Evolutionary conservation across 2,888 invertebrate species (phyloP), one percentile per base, ranked within the genome.

Genomic region (Lycaena phlaeas): DNA sequence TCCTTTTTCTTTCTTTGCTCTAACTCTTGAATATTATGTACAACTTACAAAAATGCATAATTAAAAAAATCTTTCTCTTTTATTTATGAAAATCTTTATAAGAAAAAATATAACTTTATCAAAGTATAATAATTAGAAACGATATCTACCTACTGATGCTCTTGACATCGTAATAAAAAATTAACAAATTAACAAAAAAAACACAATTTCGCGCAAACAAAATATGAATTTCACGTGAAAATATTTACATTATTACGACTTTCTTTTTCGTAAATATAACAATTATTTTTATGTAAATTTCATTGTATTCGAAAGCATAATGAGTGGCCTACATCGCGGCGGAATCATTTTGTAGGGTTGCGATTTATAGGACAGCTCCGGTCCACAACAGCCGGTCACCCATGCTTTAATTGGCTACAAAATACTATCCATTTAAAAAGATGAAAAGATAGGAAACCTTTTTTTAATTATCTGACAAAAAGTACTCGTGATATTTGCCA

Each of bases 331-430:
- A 51, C 52, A 48, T 40, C 51, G 54, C 57, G 61, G 61, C 79
- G 81, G 82, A 81, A 78, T 73, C 69, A 61, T 68, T 60, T 66
- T 58, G 68, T 70, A 64, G 75, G 77, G 74, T 81, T 76, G 82
- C 82, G 76, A 84, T 84, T 84, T 84, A 84, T 81, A 72, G 64
- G 69, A 67, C 63, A 48, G 56, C 52, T 53, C 40, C 46, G 53
- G 51, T 40, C 60, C 60, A 51, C 59, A 58, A 61, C 70, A 68
- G 68, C 67, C 71, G 73, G 71, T 64, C 68, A 68, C 71, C 73
- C 68, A 74, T 64, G 62, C 64, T 71, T 74, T 82, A 82, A 82
- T 82, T 81, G 77, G 73, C 68, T 81, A 82, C 82, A 84, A 84
- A 84, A 82, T 67, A 68, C 68, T 68, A 64, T 65, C 71, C 69